phyloP scores from a whole-genome alignment of 2,888 invertebrate genomes.

The Thysanoteuthis rhombus region DNA sequence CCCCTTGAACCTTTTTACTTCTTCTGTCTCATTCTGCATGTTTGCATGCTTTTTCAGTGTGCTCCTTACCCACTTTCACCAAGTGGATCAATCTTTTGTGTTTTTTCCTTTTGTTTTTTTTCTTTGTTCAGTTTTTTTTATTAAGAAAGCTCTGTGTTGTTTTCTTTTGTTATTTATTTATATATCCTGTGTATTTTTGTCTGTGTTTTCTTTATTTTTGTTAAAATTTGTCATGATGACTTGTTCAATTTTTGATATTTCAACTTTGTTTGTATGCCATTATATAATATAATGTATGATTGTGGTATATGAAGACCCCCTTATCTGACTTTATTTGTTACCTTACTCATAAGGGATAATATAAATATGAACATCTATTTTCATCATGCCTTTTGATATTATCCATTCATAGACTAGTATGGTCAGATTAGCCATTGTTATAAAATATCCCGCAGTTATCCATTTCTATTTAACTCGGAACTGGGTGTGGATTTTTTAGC shows the following conservation, averaged over 20 bases:
- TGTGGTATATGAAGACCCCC: neutral
- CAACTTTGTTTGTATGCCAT: neutral
- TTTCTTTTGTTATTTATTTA: neutral
- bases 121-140: neutral
- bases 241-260: neutral
- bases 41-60: neutral
- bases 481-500: neutral
- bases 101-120: neutral
- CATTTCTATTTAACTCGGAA: neutral
- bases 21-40: neutral
- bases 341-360: neutral
- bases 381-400: too few relatives aligned
- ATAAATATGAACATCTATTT: too few relatives aligned
- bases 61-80: neutral
- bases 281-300: neutral
- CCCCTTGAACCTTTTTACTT: neutral
- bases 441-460: too few relatives aligned
- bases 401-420: too few relatives aligned
- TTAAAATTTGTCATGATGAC: neutral
- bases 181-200: constrained; percentile 18
- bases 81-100: neutral
- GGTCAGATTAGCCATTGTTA: too few relatives aligned
- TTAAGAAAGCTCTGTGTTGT: neutral
- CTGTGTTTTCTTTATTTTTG: neutral
- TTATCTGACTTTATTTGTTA: neutral